Conservation (phyloP, 2,888 invertebrate genomes). For the Cremastobaeus sp. region DNA sequence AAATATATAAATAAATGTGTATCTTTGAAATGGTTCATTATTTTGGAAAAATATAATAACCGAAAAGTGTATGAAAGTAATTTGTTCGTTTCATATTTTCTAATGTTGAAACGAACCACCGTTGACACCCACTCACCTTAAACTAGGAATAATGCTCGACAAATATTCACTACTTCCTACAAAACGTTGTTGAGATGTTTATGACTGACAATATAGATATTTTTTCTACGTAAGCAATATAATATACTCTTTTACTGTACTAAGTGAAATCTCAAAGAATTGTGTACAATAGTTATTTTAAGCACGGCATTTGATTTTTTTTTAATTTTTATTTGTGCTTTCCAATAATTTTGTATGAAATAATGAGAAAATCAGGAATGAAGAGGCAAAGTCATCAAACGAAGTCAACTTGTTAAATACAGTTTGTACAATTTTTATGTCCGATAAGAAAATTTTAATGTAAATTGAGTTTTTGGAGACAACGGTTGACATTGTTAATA, state of each 20-base stretch:
- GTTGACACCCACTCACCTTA: slow-evolving; percentile 27
- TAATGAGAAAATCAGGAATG: slow-evolving; percentile 19
- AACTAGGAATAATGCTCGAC: no score
- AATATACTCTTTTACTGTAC: no score
- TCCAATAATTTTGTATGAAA: slow-evolving; percentile 36
- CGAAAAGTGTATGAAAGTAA: slow-evolving; percentile 46
- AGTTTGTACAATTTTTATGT: slow-evolving; percentile 55
- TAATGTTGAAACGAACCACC: slow-evolving; percentile 39
- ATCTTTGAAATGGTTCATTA: slow-evolving; percentile 45
- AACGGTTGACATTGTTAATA: slow-evolving; percentile 41
- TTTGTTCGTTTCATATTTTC: slow-evolving; percentile 48
- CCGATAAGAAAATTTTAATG: slow-evolving; percentile 39
- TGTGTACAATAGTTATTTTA: no score
- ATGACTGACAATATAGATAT: neutral
- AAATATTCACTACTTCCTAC: slow-evolving; percentile 30
- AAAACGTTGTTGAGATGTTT: neutral
- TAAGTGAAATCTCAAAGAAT: no score
- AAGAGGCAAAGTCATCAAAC: slow-evolving; percentile 12
- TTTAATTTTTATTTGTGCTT: no score
- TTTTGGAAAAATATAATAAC: slow-evolving; percentile 37
- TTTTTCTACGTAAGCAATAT: no score
- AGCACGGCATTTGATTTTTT: no score
- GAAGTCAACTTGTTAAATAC: slow-evolving; percentile 57
- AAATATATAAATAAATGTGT: no score
- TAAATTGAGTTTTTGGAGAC: slow-evolving; percentile 48